These are phyloP conservation scores for Euthynnus affinis DNA, from an alignment of 2,797 vertebrate genomes.

Conservation along the genomic window DNA sequence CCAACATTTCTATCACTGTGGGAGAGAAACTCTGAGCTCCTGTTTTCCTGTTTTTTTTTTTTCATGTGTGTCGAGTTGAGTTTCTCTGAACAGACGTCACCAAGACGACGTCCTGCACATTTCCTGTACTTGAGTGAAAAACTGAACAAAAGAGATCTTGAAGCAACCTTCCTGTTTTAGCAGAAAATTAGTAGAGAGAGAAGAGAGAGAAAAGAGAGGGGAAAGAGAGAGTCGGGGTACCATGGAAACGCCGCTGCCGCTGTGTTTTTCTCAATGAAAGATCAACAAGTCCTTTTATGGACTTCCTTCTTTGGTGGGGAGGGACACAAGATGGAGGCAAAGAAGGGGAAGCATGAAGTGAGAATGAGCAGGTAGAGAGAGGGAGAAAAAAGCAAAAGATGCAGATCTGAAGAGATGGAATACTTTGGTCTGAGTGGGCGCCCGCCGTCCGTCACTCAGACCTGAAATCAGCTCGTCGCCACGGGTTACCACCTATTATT, in stretches of 20 bases:
- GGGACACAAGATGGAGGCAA: not conserved
- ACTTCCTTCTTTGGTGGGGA: constrained; percentile 30
- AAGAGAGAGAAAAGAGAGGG: not conserved
- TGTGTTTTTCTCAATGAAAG: constrained; percentile 39
- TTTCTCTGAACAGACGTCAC: constrained; percentile 20
- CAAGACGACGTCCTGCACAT: constrained; percentile 23
- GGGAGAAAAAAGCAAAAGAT: not conserved
- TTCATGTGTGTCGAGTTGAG: not conserved
- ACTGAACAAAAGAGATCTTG: constrained; percentile 13
- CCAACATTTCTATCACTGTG: not conserved
- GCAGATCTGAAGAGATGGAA: not conserved
- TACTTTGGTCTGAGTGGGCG: constrained; percentile 38
- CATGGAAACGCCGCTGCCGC: constrained; percentile 13
- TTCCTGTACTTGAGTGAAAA: constrained; percentile 27
- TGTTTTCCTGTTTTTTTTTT: not conserved
- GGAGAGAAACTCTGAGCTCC: not conserved
- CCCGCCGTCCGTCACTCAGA: constrained; percentile 35
- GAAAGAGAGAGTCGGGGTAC: not conserved
- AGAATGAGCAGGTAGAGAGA: not conserved
- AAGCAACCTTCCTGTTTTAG: constrained; percentile 7
- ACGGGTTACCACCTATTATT: constrained; percentile 54
- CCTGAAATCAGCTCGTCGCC: constrained; percentile 47
- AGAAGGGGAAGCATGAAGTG: not conserved
- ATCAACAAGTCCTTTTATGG: constrained; percentile 52
- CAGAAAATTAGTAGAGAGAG: constrained; percentile 15